Evolutionary conservation across 2,797 vertebrate species (phyloP).

Genomic region (Parambassis ranga): DNA sequence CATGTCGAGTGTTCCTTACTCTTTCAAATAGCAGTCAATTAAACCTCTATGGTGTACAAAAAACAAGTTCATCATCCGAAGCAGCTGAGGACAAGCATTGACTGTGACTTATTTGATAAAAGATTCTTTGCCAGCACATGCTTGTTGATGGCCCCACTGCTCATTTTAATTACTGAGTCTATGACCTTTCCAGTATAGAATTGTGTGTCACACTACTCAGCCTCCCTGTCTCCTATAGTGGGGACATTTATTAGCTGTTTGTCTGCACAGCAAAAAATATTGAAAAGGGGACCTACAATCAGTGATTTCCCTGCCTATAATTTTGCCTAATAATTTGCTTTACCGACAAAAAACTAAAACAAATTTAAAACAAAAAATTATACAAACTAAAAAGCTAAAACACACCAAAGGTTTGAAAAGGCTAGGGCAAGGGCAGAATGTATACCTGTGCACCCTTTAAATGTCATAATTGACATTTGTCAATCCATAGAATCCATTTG

Average conservation of each 20-base stretch:
- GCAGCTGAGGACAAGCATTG: neutral
- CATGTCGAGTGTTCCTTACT: no score
- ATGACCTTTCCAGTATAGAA: constrained; percentile 42
- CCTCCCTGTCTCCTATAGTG: constrained; percentile 7
- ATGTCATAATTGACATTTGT: neutral
- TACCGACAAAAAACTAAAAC: neutral
- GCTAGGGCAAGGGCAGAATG: no score
- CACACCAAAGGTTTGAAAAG: no score
- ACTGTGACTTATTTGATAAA: neutral
- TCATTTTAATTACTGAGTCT: constrained; percentile 28
- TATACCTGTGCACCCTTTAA: constrained; percentile 5
- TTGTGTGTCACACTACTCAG: neutral
- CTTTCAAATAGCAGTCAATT: no score
- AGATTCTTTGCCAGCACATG: neutral
- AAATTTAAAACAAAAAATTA: neutral
- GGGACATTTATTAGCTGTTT: constrained; percentile 22
- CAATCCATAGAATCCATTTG: neutral
- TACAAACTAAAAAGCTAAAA: neutral
- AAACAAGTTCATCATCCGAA: no score
- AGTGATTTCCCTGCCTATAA: neutral
- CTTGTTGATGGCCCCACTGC: constrained; percentile 4
- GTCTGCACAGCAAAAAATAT: neutral
- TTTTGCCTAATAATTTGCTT: neutral
- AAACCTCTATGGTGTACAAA: no score
- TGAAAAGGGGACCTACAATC: constrained; percentile 2